These are phyloP conservation scores for Gerris lacustris DNA, from an alignment of 2,888 invertebrate species.

Conservation along the genomic window DNA sequence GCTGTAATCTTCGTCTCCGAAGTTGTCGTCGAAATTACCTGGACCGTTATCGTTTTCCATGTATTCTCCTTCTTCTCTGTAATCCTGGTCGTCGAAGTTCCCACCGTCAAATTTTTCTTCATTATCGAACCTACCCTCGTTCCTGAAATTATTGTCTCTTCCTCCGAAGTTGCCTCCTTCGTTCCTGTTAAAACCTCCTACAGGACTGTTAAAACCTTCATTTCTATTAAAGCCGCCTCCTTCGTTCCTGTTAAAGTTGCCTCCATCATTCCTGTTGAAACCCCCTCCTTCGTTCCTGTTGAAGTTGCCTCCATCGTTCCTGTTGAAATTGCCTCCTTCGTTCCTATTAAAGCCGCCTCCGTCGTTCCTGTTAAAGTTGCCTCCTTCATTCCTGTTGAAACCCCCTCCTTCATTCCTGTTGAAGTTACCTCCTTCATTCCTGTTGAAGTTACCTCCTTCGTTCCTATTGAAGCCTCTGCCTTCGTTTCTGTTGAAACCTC, in stretches of 20 bases:
- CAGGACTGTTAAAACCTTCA: not conserved
- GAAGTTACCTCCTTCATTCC: not conserved
- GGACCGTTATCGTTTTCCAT: not conserved
- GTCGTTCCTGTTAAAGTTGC: not conserved
- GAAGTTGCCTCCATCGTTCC: not conserved
- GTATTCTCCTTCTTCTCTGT: constrained; percentile 2
- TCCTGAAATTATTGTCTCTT: not conserved
- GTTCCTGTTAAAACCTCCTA: not conserved
- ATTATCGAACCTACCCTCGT: not conserved
- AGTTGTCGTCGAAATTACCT: not conserved
- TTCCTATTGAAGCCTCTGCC: not conserved
- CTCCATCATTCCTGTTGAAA: not conserved
- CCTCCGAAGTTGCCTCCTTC: not conserved
- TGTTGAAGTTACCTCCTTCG: not conserved
- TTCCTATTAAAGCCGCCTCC: not conserved
- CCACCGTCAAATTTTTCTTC: not conserved
- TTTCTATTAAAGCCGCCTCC: not conserved
- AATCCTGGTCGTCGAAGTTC: not conserved
- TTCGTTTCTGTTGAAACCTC: not conserved
- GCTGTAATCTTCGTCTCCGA: not conserved
- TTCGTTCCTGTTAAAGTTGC: not conserved
- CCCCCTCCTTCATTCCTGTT: not conserved
- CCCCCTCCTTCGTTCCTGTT: not conserved
- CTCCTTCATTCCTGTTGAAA: not conserved
- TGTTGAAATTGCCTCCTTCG: not conserved